A percentile compares a stretch with the other conserved stretches of the same genome.
phyloP scores from a whole-genome alignment of 2,888 invertebrate species.

The Mystacides longicornis region DNA sequence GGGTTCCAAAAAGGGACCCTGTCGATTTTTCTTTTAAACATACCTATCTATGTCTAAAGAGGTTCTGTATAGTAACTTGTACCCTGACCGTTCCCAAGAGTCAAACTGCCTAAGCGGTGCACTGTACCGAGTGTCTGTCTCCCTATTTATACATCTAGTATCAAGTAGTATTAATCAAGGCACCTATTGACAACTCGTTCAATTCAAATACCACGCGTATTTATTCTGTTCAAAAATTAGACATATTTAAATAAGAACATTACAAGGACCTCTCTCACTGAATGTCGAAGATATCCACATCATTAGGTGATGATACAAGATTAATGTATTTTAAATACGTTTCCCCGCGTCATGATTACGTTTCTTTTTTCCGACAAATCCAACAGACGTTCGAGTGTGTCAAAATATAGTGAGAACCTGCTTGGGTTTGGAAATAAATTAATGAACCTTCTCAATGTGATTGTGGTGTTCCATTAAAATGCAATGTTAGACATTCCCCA shows the following conservation, averaged over 20 bases:
- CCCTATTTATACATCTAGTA: not conserved
- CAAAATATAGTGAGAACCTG: no score
- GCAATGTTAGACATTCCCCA: no score
- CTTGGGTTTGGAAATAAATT: no score
- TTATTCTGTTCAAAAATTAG: not conserved
- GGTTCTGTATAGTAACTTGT: no score
- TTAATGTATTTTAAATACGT: no score
- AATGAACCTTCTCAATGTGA: no score
- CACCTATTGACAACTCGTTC: not conserved
- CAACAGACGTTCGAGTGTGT: no score
- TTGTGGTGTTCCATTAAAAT: no score
- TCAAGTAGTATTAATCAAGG: not conserved
- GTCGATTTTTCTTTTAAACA: constrained; percentile 1
- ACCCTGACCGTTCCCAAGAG: not conserved
- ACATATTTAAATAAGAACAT: no score
- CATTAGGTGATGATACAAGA: not conserved
- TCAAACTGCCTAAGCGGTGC: not conserved
- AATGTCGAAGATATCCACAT: not conserved
- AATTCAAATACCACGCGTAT: not conserved
- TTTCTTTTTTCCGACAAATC: no score
- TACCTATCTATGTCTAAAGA: not conserved
- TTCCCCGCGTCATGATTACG: no score
- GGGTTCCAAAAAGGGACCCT: constrained; percentile 5
- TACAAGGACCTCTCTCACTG: no score
- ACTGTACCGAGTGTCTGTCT: not conserved